Evolutionary conservation across 2,797 vertebrate species (phyloP), one percentile per base, ranked within the genome.

Genomic region (Microctenopoma stevenorrisi): DNA sequence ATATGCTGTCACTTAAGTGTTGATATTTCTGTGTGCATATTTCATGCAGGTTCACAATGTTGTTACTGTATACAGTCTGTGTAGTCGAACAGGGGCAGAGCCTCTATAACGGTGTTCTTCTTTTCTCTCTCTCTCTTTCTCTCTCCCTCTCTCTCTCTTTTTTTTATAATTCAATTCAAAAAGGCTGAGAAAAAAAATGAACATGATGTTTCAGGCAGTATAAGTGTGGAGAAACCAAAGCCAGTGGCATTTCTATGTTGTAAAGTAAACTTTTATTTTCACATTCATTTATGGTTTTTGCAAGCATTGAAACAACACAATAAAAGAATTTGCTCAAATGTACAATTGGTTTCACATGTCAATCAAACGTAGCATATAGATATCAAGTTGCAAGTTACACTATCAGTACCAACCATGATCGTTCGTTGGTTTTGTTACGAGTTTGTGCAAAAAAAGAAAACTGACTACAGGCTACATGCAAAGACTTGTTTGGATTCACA

Each of bases 11-110:
- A 92, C 89, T 91, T 91, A 90, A 90, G 86, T 94, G 87, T 93
- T 90, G 81, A 85, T 91, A 92, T 94, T 93, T 91, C 90, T 90
- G 74, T 93, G 90, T 92, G 90, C 90, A 93, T 92, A 92, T 90
- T 92, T 93, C 89, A 92, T 92, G 90, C 88, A 88, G 88, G 89
- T 91, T 93, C 90, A 92, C 89, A 91, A 93, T 94, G 94, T 94
- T 94, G 94, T 95, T 94, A 93, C 94, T 97, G 95, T 96, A 93
- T 94, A 90, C 91, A 94, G 91, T 92, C 88, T 92, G 92, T 96
- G 94, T 96, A 94, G 93, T 94, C 91, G 88, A 91, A 94, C 78
- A 93, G 94, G 94, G 96, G 96, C 96, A 95, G 95, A 95, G 96
- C 96, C 96, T 95, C 95, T 94, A 76, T 84, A 87, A 94, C 82